phyloP scores from a whole-genome alignment of 2,888 invertebrate genomes.

The Mesorhabditis spiculigera region DNA sequence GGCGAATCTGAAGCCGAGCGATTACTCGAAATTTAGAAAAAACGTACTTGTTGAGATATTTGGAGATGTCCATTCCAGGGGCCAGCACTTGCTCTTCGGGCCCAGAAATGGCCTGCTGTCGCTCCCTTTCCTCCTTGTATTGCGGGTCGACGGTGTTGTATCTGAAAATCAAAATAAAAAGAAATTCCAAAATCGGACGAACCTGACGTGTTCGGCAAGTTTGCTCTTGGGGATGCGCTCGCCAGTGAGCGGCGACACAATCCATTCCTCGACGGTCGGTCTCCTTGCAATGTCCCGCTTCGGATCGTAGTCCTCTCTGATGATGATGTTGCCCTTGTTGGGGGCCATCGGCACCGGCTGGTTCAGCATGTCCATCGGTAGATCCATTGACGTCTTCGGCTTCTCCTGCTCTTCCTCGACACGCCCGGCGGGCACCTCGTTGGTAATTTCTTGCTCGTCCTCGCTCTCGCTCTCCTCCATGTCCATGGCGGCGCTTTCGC shows the following conservation, averaged over 20 bases:
- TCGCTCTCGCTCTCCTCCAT: slow-evolving; percentile 55
- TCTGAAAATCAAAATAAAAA: slow-evolving; percentile 11
- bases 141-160: slow-evolving; percentile 58
- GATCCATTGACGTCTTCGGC: neutral
- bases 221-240: slow-evolving; percentile 94
- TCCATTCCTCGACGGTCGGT: slow-evolving; percentile 67
- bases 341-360: slow-evolving; percentile 66
- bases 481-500: slow-evolving; percentile 55
- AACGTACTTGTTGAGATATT: slow-evolving; percentile 68
- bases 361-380: slow-evolving; percentile 6
- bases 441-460: slow-evolving; percentile 23
- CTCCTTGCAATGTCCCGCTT: slow-evolving; percentile 68
- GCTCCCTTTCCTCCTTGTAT: slow-evolving; percentile 87
- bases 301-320: slow-evolving; percentile 79
- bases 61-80: slow-evolving; percentile 83
- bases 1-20: slow-evolving; percentile 71
- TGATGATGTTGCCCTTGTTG: slow-evolving; percentile 35
- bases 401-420: neutral
- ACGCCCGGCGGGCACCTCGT: neutral
- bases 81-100: slow-evolving; percentile 78
- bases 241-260: slow-evolving; percentile 96
- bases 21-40: slow-evolving; percentile 71
- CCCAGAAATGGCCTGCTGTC: slow-evolving; percentile 64
- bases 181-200: slow-evolving; percentile 58
- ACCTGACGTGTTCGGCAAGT: slow-evolving; percentile 92